Conservation (phyloP, 2,888 invertebrate genomes). For the Agrotis clavis region DNA sequence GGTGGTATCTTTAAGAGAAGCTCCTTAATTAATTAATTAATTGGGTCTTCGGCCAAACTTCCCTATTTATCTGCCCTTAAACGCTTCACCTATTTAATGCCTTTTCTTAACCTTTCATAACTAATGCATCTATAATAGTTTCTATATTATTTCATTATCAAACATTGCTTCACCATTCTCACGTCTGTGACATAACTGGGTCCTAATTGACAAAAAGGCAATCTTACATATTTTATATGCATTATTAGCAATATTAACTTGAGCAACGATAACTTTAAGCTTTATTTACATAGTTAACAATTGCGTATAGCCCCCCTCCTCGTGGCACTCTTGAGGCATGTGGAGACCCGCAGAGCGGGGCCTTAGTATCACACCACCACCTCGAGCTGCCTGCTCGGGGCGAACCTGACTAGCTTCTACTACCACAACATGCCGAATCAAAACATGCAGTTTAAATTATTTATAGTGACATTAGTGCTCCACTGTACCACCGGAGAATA, state of each 20-base stretch:
- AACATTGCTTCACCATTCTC: constrained; percentile 28
- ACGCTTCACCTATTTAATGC: neutral
- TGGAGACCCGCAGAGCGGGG: constrained; percentile 74
- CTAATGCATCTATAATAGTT: neutral
- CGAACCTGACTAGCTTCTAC: constrained; percentile 69
- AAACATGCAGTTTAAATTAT: constrained; percentile 85
- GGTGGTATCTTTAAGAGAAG: neutral
- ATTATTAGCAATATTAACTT: constrained; percentile 77
- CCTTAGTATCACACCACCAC: constrained; percentile 83
- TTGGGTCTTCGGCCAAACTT: neutral
- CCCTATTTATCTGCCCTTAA: neutral
- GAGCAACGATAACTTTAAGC: constrained; percentile 81
- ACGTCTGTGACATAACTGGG: constrained; percentile 32
- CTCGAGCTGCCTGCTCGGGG: constrained; percentile 81
- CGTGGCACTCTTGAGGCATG: constrained; percentile 71
- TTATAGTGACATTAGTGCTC: constrained; percentile 84
- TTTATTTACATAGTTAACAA: constrained; percentile 88
- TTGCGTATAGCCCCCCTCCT: constrained; percentile 87
- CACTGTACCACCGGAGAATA: constrained; percentile 80
- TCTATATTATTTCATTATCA: constrained; percentile 1
- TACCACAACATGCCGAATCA: constrained; percentile 62
- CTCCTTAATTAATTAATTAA: neutral
- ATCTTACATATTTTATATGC: constrained; percentile 49
- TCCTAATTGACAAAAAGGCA: constrained; percentile 52
- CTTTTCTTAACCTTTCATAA: neutral